Evolutionary conservation across 2,888 invertebrate genomes (phyloP).

Genomic region (Diarsia mendica): DNA sequence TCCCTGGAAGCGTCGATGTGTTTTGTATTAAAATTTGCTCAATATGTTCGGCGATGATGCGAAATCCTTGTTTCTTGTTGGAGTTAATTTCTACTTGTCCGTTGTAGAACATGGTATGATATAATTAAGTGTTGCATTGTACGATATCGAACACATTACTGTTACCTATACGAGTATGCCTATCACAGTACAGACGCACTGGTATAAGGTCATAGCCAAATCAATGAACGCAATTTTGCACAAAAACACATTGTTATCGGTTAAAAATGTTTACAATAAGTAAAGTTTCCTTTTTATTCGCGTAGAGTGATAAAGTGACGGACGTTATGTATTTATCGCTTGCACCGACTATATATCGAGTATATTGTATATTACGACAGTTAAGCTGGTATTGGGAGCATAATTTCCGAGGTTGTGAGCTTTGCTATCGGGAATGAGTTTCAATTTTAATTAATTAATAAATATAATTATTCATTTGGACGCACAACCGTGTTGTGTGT

Average conservation of each 20-base stretch:
- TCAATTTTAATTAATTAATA: constrained; percentile 79
- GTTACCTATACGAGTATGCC: constrained; percentile 80
- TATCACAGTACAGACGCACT: constrained; percentile 72
- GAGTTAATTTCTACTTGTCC: constrained; percentile 64
- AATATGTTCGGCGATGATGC: constrained; percentile 82
- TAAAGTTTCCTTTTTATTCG: constrained; percentile 68
- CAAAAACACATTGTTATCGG: constrained; percentile 73
- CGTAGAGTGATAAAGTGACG: constrained; percentile 62
- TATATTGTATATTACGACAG: constrained; percentile 83
- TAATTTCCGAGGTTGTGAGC: constrained; percentile 90
- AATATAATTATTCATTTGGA: constrained; percentile 80
- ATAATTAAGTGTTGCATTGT: constrained; percentile 65
- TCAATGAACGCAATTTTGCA: constrained; percentile 75
- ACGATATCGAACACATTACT: constrained; percentile 63
- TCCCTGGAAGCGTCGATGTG: constrained; percentile 78
- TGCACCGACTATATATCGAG: constrained; percentile 76
- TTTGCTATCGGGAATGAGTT: constrained; percentile 89
- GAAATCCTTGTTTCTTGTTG: constrained; percentile 73
- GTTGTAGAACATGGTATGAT: constrained; percentile 62
- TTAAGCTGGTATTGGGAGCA: constrained; percentile 90
- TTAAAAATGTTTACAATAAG: constrained; percentile 62
- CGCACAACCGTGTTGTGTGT: constrained; percentile 88
- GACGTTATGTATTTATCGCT: constrained; percentile 71
- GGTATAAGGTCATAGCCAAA: constrained; percentile 70
- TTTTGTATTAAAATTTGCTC: constrained; percentile 87